Percentiles rank a stretch among this genome's conserved stretches.
Conservation (phyloP, 2,113 vertebrate species). For the Thunnus maccoyii region DNA sequence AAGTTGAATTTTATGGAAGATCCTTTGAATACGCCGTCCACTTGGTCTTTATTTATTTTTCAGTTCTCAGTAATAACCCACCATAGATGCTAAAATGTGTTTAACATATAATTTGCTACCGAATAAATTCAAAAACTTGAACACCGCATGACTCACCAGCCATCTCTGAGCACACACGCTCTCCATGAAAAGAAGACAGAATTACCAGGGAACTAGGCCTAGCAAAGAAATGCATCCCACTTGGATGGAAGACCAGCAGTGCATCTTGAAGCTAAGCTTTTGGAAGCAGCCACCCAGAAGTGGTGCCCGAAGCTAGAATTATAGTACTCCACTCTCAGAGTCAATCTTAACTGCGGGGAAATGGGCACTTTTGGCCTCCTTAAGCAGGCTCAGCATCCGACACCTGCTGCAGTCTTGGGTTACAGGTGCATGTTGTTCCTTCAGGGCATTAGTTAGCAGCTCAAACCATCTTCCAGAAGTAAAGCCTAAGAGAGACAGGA, state of each 20-base stretch:
- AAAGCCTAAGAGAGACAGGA: conserved; percentile 21
- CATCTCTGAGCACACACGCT: conserved; percentile 11
- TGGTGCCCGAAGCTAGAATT: conserved; percentile 75
- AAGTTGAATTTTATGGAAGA: background rate
- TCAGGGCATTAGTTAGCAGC: conserved; percentile 64
- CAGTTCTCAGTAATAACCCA: background rate
- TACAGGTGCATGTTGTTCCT: conserved; percentile 72
- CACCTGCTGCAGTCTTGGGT: conserved; percentile 67
- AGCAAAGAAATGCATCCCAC: conserved; percentile 49
- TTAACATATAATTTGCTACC: conserved; percentile 4
- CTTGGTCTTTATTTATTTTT: background rate
- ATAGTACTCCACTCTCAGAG: conserved; percentile 62
- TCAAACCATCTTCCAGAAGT: conserved; percentile 41
- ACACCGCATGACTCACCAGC: conserved; percentile 2
- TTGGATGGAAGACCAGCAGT: conserved; percentile 60
- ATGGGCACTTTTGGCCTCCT: conserved; percentile 68
- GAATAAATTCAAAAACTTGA: conserved; percentile 5
- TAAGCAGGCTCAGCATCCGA: conserved; percentile 61
- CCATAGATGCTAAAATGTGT: too few relatives aligned
- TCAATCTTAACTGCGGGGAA: conserved; percentile 73
- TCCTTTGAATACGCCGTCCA: too few relatives aligned
- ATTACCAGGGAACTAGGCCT: conserved; percentile 42
- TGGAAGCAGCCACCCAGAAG: conserved; percentile 68
- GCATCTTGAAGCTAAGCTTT: conserved; percentile 70
- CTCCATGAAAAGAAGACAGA: conserved; percentile 33